Conservation (phyloP, 2,888 invertebrate species). For the Protophormia terraenovae region DNA sequence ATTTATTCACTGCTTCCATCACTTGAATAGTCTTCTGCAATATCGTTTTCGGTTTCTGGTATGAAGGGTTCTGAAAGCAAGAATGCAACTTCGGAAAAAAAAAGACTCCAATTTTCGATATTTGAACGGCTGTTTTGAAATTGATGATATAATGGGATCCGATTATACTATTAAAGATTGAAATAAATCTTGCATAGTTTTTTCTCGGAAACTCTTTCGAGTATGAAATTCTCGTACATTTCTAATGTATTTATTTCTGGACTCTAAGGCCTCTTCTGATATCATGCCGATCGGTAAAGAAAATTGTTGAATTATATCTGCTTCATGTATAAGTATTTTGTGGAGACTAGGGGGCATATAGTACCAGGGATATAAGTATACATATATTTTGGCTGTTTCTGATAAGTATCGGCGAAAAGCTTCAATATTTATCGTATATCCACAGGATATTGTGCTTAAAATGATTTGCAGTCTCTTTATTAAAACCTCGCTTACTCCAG, state of each 20-base stretch:
- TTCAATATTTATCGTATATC: too few species aligned
- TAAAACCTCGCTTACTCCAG: slow-evolving; percentile 31
- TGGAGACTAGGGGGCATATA: neutral
- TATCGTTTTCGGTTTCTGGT: neutral
- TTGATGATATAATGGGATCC: neutral
- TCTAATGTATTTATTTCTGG: neutral
- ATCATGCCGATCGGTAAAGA: too few species aligned
- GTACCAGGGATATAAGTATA: too few species aligned
- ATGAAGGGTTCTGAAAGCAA: neutral
- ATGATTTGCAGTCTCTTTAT: slow-evolving; percentile 27
- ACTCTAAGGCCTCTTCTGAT: too few species aligned
- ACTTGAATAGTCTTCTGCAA: too few species aligned
- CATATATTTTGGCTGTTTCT: slow-evolving; percentile 1
- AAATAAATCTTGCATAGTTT: neutral
- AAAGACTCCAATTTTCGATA: neutral
- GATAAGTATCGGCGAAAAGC: neutral
- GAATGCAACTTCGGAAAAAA: neutral
- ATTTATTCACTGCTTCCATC: too few species aligned
- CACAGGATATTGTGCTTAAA: slow-evolving; percentile 22
- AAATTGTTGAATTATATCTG: slow-evolving; percentile 23
- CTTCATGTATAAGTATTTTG: slow-evolving; percentile 29
- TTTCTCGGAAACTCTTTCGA: neutral
- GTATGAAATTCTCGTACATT: slow-evolving; percentile 7
- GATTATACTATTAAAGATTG: neutral
- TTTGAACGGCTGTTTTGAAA: neutral